Base-by-base conservation (phyloP, 37 sponge, comb jelly and placozoan genomes). In the Amphimedon queenslandica region DNA sequence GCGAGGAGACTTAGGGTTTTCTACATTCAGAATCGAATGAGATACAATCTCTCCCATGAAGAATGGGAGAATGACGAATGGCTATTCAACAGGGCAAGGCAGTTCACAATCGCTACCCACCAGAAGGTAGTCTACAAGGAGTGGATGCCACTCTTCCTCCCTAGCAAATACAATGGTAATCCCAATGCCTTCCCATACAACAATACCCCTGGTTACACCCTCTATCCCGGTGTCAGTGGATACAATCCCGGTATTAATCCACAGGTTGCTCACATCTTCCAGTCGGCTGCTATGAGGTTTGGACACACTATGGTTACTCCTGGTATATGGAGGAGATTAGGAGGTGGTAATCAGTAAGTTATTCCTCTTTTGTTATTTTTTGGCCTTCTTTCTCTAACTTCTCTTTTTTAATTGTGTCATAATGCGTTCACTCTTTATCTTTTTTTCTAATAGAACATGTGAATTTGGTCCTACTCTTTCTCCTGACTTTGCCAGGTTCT, bases 241-340 rank as follows among this genome's bases (percentile, higher is more conserved):
- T 94, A 94, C 88, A 87, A 87, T 74, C 88, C 80, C 40, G 81
- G 85, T 18, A 83, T 90, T 72, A 80, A 86, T 57, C 95, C 95
- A 30, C 91, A 90, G 28, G 55, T 94, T 47, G 82, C 95, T 24
- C 95, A 94, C 72, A 77, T 87, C 66, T 94, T 90, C 77, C 95
- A 94, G 84, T 84, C 95, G 1, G 88, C 95, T 74, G 95, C 95
- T 4, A 94, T 94, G 95, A 83, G 95, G 60, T 94, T 87, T 69
- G 95, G 95, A 2, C 95, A 94, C 82, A 94, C 95, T 69, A 60
- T 91, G 43, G 95, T 94, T 29, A 90, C 95, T 24, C 95, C 95
- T 75, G 95, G 91, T 25, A 77, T 87, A 60, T 87, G 89, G 88
- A 87, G 91, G 55, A 55, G 95, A 63, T 35, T 3, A 6, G 61